Base-by-base conservation (phyloP, 2,797 vertebrate genomes). In the Sardinella longiceps region DNA sequence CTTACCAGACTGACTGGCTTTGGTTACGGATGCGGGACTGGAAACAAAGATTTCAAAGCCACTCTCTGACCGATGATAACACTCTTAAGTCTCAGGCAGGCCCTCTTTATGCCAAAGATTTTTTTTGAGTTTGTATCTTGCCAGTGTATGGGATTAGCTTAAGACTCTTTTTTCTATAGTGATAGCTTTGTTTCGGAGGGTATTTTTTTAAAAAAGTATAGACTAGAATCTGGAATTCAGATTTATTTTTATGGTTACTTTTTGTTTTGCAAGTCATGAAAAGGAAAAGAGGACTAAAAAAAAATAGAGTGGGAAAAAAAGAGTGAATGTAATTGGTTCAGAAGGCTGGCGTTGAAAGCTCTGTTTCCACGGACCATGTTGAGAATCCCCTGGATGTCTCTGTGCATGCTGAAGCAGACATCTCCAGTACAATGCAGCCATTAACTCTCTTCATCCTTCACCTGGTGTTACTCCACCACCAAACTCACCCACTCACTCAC, bases 1-100 rank as follows among this genome's bases (percentile, higher is more conserved):
- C 95, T 92, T 89, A 94, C 88, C 93, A 94, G 92, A 93, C 90
- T 93, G 95, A 96, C 95, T 96, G 94, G 93, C 95, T 97, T 97
- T 95, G 94, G 92, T 94, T 93, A 92, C 93, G 91, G 89, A 94
- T 83, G 93, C 92, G 91, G 86, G 90, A 92, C 89, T 90, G 90
- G 93, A 94, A 94, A 95, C 94, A 95, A 95, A 95, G 94, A 92
- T 95, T 95, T 95, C 94, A 94, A 93, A 88, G 92, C 91, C 91
- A 88, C 74, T 23, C 46, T 30, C 9, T 45, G 82, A 77, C 6
- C 5, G 12, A 74, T 15, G 33, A 77, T 77, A 39, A 28, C 70
- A 77, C 18, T 77, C 37, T 37, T 37, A 37, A 39, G 70, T 20
- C 66, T 23, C 33, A 74, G 33, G 66, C 33, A 74, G 33, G 66